Percentiles rank a stretch among this genome's conserved stretches.
These are phyloP conservation scores for Leucophenga maculata DNA, from an alignment of 2,888 invertebrate species.

Conservation along the genomic window DNA sequence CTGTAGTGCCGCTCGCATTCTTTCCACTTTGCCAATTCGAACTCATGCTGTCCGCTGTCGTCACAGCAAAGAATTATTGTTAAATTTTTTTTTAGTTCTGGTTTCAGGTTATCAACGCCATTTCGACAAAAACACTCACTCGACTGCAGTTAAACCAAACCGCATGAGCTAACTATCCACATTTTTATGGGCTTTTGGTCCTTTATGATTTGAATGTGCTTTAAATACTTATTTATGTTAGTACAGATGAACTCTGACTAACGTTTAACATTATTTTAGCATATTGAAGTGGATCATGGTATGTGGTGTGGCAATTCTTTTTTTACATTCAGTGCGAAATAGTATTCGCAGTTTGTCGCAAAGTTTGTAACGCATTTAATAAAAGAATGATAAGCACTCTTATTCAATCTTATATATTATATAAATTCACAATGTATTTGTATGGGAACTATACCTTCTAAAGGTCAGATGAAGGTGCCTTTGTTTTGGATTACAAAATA, in stretches of 20 bases:
- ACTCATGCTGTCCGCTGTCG: background rate
- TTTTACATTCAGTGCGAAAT: background rate
- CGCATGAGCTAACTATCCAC: background rate
- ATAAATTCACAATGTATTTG: too few relatives aligned
- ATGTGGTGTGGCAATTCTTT: background rate
- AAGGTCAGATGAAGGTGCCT: too few relatives aligned
- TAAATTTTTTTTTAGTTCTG: background rate
- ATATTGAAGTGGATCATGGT: background rate
- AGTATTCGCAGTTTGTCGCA: background rate
- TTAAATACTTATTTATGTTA: constrained; percentile 24
- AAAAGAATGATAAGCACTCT: too few relatives aligned
- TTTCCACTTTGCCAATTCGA: background rate
- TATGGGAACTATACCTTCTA: too few relatives aligned
- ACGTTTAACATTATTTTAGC: constrained; percentile 21
- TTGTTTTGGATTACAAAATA: too few relatives aligned
- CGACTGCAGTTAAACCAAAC: constrained; percentile 15
- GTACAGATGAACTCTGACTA: constrained; percentile 21
- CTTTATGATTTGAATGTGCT: background rate
- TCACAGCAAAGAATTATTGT: background rate
- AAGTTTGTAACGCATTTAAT: too few relatives aligned
- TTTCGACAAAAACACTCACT: constrained; percentile 21
- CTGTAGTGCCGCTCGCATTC: background rate
- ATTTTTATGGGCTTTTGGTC: constrained; percentile 1
- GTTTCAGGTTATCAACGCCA: constrained; percentile 15
- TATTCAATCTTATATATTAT: too few relatives aligned